A percentile compares a stretch with the other conserved stretches of the same genome.
Evolutionary conservation across 2,113 vertebrate species (phyloP).

Genomic region (Dolichotis patagonum): DNA sequence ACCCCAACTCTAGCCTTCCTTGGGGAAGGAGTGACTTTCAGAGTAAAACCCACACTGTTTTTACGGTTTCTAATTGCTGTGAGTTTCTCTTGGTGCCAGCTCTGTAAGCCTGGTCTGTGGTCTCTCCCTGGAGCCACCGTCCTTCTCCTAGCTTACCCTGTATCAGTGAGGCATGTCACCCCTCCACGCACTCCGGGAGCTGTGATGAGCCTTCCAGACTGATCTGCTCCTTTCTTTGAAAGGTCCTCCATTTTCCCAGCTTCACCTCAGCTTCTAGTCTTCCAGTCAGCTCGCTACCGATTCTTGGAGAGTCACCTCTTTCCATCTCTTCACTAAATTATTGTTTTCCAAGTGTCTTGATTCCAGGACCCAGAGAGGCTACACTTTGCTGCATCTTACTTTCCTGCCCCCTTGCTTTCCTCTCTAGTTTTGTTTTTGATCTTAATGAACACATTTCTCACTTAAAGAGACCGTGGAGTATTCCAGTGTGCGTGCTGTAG

Average conservation of each 20-base stretch:
- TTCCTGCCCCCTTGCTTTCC: not conserved
- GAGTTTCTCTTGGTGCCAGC: too few species aligned
- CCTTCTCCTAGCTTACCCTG: not conserved
- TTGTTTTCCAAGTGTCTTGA: not conserved
- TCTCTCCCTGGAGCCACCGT: not conserved
- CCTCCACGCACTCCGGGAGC: too few species aligned
- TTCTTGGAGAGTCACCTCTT: not conserved
- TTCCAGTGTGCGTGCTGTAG: not conserved
- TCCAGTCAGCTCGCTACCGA: not conserved
- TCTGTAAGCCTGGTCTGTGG: not conserved
- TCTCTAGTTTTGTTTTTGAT: not conserved
- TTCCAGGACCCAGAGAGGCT: not conserved
- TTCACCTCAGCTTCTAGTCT: not conserved
- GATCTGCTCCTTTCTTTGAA: not conserved
- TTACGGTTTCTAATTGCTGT: not conserved
- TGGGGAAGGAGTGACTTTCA: not conserved
- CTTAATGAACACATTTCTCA: conserved; percentile 1
- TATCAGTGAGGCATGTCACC: too few species aligned
- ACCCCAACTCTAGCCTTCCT: not conserved
- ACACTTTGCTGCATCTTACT: not conserved
- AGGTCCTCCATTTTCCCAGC: not conserved
- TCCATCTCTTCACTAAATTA: not conserved
- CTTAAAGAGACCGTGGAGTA: not conserved
- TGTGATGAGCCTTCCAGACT: not conserved
- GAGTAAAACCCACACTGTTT: not conserved